phyloP scores from a whole-genome alignment of 1,140 invertebrate species.

The Atopsyche davidsoni region DNA sequence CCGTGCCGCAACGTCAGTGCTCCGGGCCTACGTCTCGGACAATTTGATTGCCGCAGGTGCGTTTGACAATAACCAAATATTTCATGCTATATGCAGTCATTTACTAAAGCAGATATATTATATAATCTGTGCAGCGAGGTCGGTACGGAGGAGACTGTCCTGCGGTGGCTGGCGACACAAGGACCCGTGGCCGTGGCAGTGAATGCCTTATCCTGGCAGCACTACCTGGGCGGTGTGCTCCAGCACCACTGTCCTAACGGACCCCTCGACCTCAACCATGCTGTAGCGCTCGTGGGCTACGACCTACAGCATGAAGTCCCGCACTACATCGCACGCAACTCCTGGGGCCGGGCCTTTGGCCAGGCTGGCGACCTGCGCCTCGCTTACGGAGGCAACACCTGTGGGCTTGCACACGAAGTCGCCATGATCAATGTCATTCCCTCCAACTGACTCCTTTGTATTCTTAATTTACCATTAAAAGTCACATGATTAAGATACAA shows the following conservation, averaged over 20 bases:
- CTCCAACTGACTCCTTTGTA: too few species aligned
- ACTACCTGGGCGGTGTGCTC: slow-evolving; percentile 81
- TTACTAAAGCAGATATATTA: too few species aligned
- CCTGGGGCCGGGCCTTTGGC: slow-evolving; percentile 76
- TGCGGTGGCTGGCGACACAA: slow-evolving; percentile 56
- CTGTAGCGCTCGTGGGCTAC: slow-evolving; percentile 82
- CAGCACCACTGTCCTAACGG: slow-evolving; percentile 69
- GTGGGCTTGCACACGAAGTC: slow-evolving; percentile 59
- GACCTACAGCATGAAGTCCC: slow-evolving; percentile 65
- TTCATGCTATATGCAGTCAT: too few species aligned
- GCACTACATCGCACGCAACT: slow-evolving; percentile 81
- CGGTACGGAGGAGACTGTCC: slow-evolving; percentile 59
- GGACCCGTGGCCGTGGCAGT: slow-evolving; percentile 76
- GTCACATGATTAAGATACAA: too few species aligned
- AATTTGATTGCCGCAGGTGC: slow-evolving; percentile 35
- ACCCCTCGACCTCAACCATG: slow-evolving; percentile 67
- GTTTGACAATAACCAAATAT: slow-evolving; percentile 33
- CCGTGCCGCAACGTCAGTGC: too few species aligned
- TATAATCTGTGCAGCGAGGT: slow-evolving; percentile 63
- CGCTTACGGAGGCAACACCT: slow-evolving; percentile 71
- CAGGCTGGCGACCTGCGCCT: slow-evolving; percentile 72
- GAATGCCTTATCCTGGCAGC: slow-evolving; percentile 81
- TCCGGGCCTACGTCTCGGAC: slow-evolving; percentile 51
- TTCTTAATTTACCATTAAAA: too few species aligned
- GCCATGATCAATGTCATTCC: slow-evolving; percentile 30